Base-by-base conservation (phyloP, 2,113 vertebrate genomes). In the Calyptomena viridis region DNA sequence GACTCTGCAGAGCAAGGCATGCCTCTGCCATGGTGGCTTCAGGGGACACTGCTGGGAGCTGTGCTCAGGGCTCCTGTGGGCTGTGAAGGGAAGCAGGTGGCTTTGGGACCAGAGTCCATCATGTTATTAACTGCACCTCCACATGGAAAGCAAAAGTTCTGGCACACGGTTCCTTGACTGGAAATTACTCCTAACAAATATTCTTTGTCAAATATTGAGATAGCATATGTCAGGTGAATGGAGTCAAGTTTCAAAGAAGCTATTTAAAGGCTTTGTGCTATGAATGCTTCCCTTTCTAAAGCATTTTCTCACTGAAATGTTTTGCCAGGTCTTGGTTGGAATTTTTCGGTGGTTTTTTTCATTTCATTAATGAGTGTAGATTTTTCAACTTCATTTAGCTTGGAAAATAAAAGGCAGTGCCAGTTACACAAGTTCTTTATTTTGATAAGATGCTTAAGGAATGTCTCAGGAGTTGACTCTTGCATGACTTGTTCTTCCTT, bases 171-270 rank as follows among this genome's bases (percentile, higher is more conserved):
- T 91, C 35, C 68, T 63, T 44, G 9, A 13, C 76, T 94, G 87
- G 87, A 93, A 82, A 44, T 71, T 55, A 33, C 64, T 87, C 64
- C 56, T 62, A 56, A 77, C 71, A 80, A 87, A 62, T 81, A 90
- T 84, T 91, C 94, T 95, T 95, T 91, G 80, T 96, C 77, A 89
- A 94, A 81, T 92, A 90, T 56, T 94, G 83, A 82, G 83, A 72
- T 88, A 75, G 40, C 76, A 7, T 71, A 42, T 87, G 91, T 89
- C 55, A 87, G 93, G 78, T 94, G 93, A 91, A 39, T 3, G 5
- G 79, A 89, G 63, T 93, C 77, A 40, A 35, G 83, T 92, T 96
- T 94, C 87, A 78, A 31, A 95, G 67, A 35, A 86, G 81, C 71
- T 91, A 17, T 89, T 95, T 94, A 73, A 89, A 79, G 53, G 67